phyloP scores from a whole-genome alignment of 2,113 vertebrate genomes.

The Tetrax tetrax region DNA sequence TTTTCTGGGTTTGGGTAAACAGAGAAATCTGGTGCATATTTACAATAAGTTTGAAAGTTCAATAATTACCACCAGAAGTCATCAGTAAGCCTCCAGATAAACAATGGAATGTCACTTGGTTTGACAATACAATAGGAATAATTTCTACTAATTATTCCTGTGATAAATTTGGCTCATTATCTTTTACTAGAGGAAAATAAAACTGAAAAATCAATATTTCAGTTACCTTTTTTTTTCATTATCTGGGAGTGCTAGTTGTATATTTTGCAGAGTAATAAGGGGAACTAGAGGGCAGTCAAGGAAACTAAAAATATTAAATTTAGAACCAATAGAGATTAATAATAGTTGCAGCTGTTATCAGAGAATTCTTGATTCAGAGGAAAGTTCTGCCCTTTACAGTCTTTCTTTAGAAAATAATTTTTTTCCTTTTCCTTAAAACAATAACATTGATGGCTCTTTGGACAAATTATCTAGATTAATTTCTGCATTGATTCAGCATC shows the following conservation, averaged over 20 bases:
- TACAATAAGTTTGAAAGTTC: conserved; percentile 22
- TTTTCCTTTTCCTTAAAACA: background rate
- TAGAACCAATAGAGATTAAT: background rate
- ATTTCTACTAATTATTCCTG: conserved; percentile 34
- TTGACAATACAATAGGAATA: conserved; percentile 5
- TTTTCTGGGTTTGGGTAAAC: background rate
- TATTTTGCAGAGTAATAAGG: background rate
- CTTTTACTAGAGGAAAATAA: conserved; percentile 5
- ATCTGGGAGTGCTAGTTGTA: background rate
- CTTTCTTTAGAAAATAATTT: background rate
- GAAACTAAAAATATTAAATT: background rate
- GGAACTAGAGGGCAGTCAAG: background rate
- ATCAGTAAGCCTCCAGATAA: conserved; percentile 26
- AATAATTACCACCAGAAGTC: conserved; percentile 22
- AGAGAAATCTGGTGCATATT: conserved; percentile 1
- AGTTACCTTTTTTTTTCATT: background rate
- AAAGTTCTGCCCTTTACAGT: background rate
- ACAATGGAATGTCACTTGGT: background rate
- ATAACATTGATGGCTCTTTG: background rate
- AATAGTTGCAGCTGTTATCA: background rate
- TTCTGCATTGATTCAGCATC: background rate
- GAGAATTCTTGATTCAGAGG: background rate
- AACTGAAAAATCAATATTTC: conserved; percentile 32
- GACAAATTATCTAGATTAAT: background rate
- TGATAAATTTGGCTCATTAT: conserved; percentile 25